These are phyloP conservation scores for Sarcophaga subvicina DNA, from an alignment of 2,888 invertebrate genomes.

Conservation along the genomic window DNA sequence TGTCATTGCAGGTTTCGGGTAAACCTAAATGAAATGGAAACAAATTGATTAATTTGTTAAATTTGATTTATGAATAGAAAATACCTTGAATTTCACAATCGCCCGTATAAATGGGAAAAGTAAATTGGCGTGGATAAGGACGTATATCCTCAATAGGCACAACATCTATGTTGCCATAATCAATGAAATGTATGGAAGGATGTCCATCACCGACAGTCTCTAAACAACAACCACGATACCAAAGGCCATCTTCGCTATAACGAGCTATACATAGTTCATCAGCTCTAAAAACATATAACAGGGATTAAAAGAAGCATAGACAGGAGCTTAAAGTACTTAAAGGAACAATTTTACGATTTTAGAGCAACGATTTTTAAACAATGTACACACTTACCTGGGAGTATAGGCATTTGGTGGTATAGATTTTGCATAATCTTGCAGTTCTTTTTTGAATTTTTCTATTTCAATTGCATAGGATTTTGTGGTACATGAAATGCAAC, in stretches of 20 bases:
- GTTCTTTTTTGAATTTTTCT: conserved; percentile 75
- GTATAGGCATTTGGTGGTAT: conserved; percentile 72
- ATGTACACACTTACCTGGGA: conserved; percentile 74
- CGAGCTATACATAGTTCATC: conserved; percentile 78
- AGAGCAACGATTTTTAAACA: no score
- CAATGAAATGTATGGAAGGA: conserved; percentile 79
- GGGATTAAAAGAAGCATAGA: not conserved
- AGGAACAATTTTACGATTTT: no score
- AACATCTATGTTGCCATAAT: conserved; percentile 78
- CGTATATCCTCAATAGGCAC: conserved; percentile 76
- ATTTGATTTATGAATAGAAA: no score
- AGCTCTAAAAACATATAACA: not conserved
- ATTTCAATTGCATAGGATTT: conserved; percentile 74
- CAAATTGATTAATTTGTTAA: conserved; percentile 9
- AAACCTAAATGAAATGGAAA: conserved; percentile 60
- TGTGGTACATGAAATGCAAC: conserved; percentile 76
- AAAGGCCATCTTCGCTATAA: conserved; percentile 74
- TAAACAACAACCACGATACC: conserved; percentile 79
- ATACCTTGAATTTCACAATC: conserved; percentile 76
- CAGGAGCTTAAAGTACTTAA: no score
- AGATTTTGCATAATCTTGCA: conserved; percentile 75
- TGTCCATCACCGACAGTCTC: conserved; percentile 80
- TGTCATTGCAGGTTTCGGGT: conserved; percentile 62
- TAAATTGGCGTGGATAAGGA: conserved; percentile 78
- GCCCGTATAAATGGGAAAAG: conserved; percentile 75